Evolutionary conservation across 2,797 vertebrate genomes (phyloP), one percentile per base, ranked within the genome.

Genomic region (Leptoclinus maculatus): DNA sequence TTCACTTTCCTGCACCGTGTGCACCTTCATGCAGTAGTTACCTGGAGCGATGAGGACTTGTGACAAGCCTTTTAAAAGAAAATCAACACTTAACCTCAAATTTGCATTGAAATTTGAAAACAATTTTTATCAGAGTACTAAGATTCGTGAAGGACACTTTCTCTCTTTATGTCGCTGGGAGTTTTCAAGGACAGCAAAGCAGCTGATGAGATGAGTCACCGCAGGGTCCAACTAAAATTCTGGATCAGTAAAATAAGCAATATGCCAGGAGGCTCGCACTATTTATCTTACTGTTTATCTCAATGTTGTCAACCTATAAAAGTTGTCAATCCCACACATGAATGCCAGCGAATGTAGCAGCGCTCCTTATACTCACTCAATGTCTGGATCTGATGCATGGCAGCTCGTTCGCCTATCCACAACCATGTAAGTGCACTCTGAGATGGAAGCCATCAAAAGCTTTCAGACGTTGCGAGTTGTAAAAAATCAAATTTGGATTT

Each of bases 41-140:
- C 51, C 57, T 67, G 45, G 4, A 51, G 65, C 60, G 62, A 71
- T 76, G 29, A 63, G 59, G 29, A 72, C 65, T 71, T 9, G 19
- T 69, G 71, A 73, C 47, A 74, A 72, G 43, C 38, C 58, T 74
- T 77, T 56, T 29, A 39, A 16, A 65, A 25, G 58, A 7, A 67
- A 53, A 19, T 9, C 16, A 58, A 58, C 23, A 29, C 45, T 67
- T 21, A 71, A 43, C 70, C 66, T 16, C 13, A 51, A 34, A 47
- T 60, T 60, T 63, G 1, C 13, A 25, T 69, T 53, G 27, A 25
- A 66, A 53, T 58, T 34, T 78, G 71, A 84, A 72, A 80, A 72
- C 43, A n/a, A n/a, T n/a, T n/a, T n/a, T 70, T 13, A 57, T 45
- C 34, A 38, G 27, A 29, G 19, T 45, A 58, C 49, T 34, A 45